These are phyloP conservation scores for Eurois occulta DNA, from an alignment of 2,888 invertebrate species.

Conservation along the genomic window DNA sequence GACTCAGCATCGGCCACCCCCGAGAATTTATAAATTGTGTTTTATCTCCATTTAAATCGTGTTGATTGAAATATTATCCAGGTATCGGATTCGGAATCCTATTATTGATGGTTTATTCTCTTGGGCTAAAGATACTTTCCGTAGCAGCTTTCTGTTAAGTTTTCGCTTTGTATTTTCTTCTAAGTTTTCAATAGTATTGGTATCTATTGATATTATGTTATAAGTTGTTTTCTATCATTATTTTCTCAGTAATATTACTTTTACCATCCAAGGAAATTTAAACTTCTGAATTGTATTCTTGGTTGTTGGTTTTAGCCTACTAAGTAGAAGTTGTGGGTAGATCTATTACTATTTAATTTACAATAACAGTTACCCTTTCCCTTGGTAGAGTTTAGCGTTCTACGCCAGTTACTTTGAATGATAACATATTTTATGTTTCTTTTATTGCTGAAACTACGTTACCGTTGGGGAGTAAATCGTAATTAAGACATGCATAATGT, in stretches of 20 bases:
- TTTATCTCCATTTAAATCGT: constrained; percentile 50
- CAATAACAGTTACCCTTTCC: constrained; percentile 47
- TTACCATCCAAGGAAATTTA: not conserved
- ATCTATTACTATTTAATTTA: constrained; percentile 24
- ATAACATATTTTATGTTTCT: constrained; percentile 31
- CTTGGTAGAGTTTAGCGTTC: constrained; percentile 19
- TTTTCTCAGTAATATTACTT: not conserved
- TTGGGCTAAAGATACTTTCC: constrained; percentile 4
- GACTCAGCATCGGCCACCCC: too few relatives aligned
- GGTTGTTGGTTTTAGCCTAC: not conserved
- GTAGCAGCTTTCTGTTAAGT: not conserved
- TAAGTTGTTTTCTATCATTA: not conserved
- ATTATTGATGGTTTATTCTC: constrained; percentile 18
- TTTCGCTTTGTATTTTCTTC: not conserved
- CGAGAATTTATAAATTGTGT: constrained; percentile 48
- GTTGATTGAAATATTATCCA: constrained; percentile 56
- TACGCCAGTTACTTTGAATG: constrained; percentile 1
- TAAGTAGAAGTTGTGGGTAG: not conserved
- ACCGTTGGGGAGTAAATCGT: not conserved
- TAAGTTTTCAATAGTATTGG: not conserved
- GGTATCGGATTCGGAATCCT: constrained; percentile 26
- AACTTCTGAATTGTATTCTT: not conserved
- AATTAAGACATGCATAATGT: constrained; percentile 18
- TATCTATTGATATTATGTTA: not conserved
- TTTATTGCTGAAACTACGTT: constrained; percentile 34